Conservation (phyloP, 2,888 invertebrate species). For the Nymphalis c-album region DNA sequence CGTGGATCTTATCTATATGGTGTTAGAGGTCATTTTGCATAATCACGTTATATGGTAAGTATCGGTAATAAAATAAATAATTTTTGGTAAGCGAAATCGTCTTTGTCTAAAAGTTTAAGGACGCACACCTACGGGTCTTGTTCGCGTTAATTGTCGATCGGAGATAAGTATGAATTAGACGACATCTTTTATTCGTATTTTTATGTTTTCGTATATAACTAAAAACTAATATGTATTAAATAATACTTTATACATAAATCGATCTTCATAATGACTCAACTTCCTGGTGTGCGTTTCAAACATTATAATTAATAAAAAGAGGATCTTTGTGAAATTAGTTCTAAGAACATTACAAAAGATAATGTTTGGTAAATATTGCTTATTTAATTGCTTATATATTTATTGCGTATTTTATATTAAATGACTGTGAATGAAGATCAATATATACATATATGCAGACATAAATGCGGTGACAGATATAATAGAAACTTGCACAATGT, state of each 20-base stretch:
- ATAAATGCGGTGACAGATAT: no score
- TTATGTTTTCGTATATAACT: slow-evolving; percentile 4
- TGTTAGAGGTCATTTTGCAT: slow-evolving; percentile 47
- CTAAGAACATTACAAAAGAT: no score
- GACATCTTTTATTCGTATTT: slow-evolving; percentile 20
- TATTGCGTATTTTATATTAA: no score
- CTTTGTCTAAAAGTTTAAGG: slow-evolving; percentile 65
- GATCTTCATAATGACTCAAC: slow-evolving; percentile 1
- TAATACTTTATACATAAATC: neutral
- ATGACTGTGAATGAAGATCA: no score
- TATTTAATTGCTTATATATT: no score
- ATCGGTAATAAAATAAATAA: slow-evolving; percentile 54
- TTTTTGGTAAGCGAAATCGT: slow-evolving; percentile 60
- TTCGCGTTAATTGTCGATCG: slow-evolving; percentile 28
- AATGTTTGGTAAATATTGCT: no score
- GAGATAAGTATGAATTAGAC: slow-evolving; percentile 22
- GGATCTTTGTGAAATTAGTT: no score
- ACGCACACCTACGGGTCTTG: slow-evolving; percentile 42
- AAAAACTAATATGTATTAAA: neutral
- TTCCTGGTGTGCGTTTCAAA: neutral
- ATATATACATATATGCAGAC: no score
- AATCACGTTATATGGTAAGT: slow-evolving; percentile 50
- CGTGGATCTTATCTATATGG: slow-evolving; percentile 40
- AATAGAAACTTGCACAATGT: no score
- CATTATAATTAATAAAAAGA: neutral